A percentile compares a stretch with the other conserved stretches of the same genome.
These are phyloP conservation scores for Nautilus pompilius DNA, from an alignment of 1,140 invertebrate species.

Conservation along the genomic window DNA sequence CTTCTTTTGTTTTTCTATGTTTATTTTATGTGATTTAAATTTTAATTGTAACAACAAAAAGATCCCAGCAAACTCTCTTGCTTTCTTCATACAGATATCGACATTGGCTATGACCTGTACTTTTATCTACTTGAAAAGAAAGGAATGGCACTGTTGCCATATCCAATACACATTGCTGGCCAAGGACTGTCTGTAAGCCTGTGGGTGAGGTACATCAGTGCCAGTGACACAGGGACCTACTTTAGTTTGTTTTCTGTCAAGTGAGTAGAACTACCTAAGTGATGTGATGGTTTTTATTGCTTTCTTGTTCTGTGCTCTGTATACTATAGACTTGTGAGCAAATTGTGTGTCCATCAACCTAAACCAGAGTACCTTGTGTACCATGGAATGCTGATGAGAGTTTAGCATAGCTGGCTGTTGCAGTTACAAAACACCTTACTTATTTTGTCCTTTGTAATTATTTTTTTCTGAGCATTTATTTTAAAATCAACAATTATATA, in stretches of 20 bases:
- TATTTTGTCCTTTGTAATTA: too few species aligned
- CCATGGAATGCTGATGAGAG: too few species aligned
- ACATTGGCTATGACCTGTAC: conserved; percentile 34
- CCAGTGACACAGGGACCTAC: conserved; percentile 87
- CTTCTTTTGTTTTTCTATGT: too few species aligned
- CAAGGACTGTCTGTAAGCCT: conserved; percentile 79
- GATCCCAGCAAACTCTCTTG: neutral
- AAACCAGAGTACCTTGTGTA: too few species aligned
- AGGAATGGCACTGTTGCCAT: conserved; percentile 30
- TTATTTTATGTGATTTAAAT: neutral
- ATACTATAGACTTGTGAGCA: too few species aligned
- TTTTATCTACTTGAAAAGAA: conserved; percentile 21
- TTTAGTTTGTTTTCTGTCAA: conserved; percentile 75
- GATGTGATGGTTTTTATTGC: too few species aligned
- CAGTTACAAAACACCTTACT: too few species aligned
- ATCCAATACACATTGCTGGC: conserved; percentile 12
- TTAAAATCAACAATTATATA: too few species aligned
- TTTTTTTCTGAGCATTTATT: too few species aligned
- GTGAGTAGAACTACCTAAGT: conserved; percentile 24
- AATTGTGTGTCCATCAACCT: too few species aligned
- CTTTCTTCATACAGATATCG: conserved; percentile 22
- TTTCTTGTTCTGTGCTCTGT: too few species aligned
- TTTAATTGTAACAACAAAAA: neutral
- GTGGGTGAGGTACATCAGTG: conserved; percentile 93
- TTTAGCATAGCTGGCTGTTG: too few species aligned